phyloP scores from a whole-genome alignment of 2,113 vertebrate genomes.

The Scytalopus superciliaris region DNA sequence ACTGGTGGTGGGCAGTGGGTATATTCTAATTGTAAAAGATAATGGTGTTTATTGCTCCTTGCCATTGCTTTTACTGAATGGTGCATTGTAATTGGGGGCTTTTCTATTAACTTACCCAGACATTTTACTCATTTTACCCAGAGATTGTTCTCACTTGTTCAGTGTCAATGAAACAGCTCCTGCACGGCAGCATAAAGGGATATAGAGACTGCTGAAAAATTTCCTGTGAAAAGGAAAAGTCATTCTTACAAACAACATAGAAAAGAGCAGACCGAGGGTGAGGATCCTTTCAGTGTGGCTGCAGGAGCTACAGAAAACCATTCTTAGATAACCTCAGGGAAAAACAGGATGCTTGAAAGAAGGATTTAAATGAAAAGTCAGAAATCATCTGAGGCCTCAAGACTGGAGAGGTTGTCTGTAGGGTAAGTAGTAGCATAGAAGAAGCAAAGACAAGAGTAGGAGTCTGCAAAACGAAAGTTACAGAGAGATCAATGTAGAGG shows the following conservation, averaged over 20 bases:
- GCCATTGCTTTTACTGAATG: neutral
- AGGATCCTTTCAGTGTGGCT: neutral
- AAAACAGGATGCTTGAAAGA: neutral
- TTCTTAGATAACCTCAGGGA: neutral
- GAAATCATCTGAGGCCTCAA: neutral
- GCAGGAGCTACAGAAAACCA: neutral
- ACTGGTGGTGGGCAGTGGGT: neutral
- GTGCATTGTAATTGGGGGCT: neutral
- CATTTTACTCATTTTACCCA: neutral
- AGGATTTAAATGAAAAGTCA: neutral
- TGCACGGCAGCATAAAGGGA: neutral
- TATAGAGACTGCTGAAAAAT: neutral
- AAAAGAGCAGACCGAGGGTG: neutral
- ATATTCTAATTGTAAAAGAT: neutral
- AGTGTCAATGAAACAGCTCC: neutral
- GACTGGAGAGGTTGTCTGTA: neutral
- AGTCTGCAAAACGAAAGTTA: neutral
- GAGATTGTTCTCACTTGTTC: neutral
- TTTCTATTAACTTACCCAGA: neutral
- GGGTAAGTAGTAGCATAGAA: neutral
- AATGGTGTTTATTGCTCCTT: neutral
- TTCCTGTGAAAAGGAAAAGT: neutral
- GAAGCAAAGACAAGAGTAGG: neutral
- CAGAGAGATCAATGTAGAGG: neutral
- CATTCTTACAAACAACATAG: neutral